A percentile compares a stretch with the other conserved stretches of the same genome.
Conservation (phyloP, 2,888 invertebrate genomes). For the Lasioglossum oenotherae region DNA sequence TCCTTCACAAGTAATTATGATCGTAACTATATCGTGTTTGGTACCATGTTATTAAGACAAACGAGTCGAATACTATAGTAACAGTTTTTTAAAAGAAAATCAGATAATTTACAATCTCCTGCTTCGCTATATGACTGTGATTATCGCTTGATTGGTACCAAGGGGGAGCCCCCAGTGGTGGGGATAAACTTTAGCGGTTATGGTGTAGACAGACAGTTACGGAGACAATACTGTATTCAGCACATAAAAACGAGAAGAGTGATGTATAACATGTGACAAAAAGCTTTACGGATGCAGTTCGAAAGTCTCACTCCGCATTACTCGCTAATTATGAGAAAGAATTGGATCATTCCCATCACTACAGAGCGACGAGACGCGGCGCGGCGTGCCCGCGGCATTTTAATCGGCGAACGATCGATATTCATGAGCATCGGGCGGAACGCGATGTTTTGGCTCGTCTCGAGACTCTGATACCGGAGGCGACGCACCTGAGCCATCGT, state of each 20-base stretch:
- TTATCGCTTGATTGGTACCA: too few species aligned
- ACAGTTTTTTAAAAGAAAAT: too few species aligned
- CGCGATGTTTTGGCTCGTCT: conserved; percentile 63
- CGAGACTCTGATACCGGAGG: conserved; percentile 60
- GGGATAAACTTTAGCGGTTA: too few species aligned
- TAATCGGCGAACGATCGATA: conserved; percentile 67
- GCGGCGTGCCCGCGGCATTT: conserved; percentile 54
- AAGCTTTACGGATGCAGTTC: background rate
- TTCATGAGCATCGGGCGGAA: conserved; percentile 54
- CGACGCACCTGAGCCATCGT: conserved; percentile 60
- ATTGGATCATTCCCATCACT: background rate
- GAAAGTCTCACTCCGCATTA: background rate
- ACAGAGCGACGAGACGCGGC: background rate
- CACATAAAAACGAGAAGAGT: background rate
- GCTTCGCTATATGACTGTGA: too few species aligned
- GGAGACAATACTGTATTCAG: too few species aligned
- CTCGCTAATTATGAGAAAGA: background rate
- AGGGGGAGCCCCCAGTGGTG: too few species aligned
- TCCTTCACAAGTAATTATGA: too few species aligned
- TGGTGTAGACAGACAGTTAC: too few species aligned
- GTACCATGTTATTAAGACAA: too few species aligned
- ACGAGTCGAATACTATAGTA: too few species aligned
- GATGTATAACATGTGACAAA: accelerated
- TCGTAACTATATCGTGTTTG: too few species aligned
- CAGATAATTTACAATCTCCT: too few species aligned